A percentile compares a stretch with the other conserved stretches of the same genome.
Evolutionary conservation across 2,113 vertebrate species (phyloP).

Genomic region (Anas platyrhynchos): DNA sequence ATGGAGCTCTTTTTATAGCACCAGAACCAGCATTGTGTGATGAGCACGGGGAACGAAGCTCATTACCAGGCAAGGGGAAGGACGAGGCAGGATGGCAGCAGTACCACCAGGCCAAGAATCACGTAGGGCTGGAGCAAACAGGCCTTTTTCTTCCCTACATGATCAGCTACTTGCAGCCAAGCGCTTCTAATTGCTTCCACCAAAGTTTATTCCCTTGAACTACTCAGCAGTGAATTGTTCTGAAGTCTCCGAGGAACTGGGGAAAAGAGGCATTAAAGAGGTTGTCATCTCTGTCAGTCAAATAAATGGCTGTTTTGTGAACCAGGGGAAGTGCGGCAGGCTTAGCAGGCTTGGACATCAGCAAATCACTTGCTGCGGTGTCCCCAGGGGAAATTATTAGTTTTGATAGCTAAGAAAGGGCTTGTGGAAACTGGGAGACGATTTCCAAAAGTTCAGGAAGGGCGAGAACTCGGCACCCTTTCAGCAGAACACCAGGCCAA

Average conservation of each 20-base stretch:
- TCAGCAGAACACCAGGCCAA: neutral
- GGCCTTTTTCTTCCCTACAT: neutral
- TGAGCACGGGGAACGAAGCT: neutral
- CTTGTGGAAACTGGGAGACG: neutral
- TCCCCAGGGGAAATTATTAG: neutral
- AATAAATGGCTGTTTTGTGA: neutral
- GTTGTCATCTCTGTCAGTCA: neutral
- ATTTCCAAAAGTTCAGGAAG: neutral
- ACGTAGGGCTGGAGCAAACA: neutral
- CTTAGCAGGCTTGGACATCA: neutral
- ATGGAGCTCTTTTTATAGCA: slow-evolving; percentile 26
- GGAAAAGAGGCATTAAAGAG: neutral
- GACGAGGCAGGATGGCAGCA: neutral
- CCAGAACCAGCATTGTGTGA: neutral
- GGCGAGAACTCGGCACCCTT: neutral
- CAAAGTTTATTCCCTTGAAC: neutral
- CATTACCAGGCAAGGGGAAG: neutral
- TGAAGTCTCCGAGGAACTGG: neutral
- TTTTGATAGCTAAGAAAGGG: neutral
- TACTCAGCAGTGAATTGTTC: neutral
- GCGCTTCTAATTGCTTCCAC: neutral
- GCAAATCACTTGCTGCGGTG: neutral
- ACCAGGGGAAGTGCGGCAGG: neutral
- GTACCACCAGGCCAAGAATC: neutral
- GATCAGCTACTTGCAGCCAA: neutral